A percentile compares a stretch with the other conserved stretches of the same genome.
Evolutionary conservation across 2,888 invertebrate species (phyloP).

Genomic region (Trachelus tabidus): DNA sequence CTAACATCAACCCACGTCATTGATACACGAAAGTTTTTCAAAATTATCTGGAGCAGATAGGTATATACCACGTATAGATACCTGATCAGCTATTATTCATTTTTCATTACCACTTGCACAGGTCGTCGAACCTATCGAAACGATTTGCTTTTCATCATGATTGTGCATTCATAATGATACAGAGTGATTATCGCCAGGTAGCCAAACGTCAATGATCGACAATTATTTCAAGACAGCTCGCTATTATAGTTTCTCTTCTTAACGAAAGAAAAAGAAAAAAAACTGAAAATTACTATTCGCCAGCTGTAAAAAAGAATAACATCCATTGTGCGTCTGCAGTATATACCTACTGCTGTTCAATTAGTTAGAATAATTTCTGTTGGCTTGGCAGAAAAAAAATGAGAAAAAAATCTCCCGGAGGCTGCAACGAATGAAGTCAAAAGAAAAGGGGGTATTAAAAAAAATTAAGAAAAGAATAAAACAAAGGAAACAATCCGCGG

Average conservation of each 20-base stretch:
- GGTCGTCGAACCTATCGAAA: neutral
- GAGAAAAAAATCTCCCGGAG: neutral
- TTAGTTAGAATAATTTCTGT: neutral
- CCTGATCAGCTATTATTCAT: neutral
- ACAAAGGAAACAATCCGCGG: neutral
- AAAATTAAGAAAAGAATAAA: neutral
- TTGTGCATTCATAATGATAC: neutral
- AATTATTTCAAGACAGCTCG: neutral
- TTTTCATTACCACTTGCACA: neutral
- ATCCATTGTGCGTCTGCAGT: neutral
- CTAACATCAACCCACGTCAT: neutral
- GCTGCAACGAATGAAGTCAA: neutral
- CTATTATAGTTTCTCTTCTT: neutral
- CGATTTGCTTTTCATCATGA: neutral
- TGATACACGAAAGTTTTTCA: neutral
- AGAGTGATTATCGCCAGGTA: neutral
- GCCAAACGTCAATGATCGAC: neutral
- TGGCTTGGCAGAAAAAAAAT: neutral
- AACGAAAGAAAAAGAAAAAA: neutral
- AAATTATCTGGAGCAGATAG: neutral
- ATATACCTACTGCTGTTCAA: neutral
- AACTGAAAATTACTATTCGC: neutral
- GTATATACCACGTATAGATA: neutral
- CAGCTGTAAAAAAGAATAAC: neutral
- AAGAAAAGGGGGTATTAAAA: neutral